Base-by-base conservation (phyloP, 2,888 invertebrate genomes). In the Quadroppia sp. region DNA sequence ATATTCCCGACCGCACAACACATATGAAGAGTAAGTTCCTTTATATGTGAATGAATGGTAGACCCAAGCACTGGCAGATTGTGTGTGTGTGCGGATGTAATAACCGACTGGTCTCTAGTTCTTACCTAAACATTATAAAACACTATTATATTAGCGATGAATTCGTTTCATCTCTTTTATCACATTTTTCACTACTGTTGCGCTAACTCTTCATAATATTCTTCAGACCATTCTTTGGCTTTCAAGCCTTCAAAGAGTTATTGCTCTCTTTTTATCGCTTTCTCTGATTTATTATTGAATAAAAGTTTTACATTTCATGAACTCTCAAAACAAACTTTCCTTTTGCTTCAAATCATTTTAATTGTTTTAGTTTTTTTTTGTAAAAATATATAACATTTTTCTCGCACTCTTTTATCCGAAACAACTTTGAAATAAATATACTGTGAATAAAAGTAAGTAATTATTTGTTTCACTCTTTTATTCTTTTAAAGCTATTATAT, bases 141-240 rank as follows among this genome's bases (percentile, higher is more conserved):
- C n/a, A 50, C 59, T 59, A 32, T 59, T 59, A 32, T n/a, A n/a
- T n/a, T n/a, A n/a, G n/a, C n/a, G n/a, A n/a, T n/a, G n/a, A n/a
- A 28, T n/a, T 13, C 32, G 25, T 59, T 28, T 30, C 30, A 32
- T 32, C n/a, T 50, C 20, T 50, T 50, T 50, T 50, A 50, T 50
- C 20, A 30, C 30, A 59, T 59, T 23, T 28, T n/a, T 59, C n/a
- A 59, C 59, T 59, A 59, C 59, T 59, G 59, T 59, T 59, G 59
- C 59, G 11, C 50, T 50, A 11, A 50, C 20, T 50, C 50, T 59
- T 59, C 15, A 50, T 17, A n/a, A 50, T 59, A 23, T n/a, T 32
- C 6, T n/a, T 50, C 4, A n/a, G 3, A 7, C 4, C 6, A 15
- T 2, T n/a, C n/a, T 50, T 20, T n/a, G 6, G n/a, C 25, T 59